phyloP scores from a whole-genome alignment of 2,888 invertebrate species.

The Aphrophora alni region DNA sequence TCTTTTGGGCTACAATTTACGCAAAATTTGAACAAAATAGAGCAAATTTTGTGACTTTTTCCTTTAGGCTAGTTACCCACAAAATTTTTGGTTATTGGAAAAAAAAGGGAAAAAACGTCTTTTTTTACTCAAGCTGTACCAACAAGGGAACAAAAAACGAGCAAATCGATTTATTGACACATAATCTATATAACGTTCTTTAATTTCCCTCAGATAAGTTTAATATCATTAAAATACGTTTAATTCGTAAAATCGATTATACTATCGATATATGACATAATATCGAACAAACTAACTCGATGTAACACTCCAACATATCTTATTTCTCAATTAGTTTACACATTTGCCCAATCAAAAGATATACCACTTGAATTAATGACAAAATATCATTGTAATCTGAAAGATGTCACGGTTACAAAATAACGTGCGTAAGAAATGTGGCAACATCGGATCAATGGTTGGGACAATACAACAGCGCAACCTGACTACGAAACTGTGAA shows the following conservation, averaged over 20 bases:
- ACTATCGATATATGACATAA: neutral
- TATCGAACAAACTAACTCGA: neutral
- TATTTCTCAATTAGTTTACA: constrained; percentile 2
- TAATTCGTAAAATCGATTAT: neutral
- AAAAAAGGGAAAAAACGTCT: too few species aligned
- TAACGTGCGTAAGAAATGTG: neutral
- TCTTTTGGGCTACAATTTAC: too few species aligned
- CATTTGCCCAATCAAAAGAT: neutral
- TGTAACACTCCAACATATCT: neutral
- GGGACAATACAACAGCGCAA: neutral
- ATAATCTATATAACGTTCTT: too few species aligned
- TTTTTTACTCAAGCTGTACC: too few species aligned
- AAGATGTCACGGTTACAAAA: neutral
- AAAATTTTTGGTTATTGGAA: too few species aligned
- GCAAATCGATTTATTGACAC: too few species aligned
- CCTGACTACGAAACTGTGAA: neutral
- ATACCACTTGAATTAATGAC: neutral
- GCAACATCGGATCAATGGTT: neutral
- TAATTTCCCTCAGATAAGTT: too few species aligned
- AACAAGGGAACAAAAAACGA: too few species aligned
- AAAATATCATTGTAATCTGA: neutral
- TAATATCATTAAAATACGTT: neutral
- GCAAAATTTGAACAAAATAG: too few species aligned
- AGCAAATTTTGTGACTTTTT: too few species aligned
- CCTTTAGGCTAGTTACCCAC: too few species aligned